phyloP scores from a whole-genome alignment of 2,888 invertebrate species.

The Ischnus inquisitorius region DNA sequence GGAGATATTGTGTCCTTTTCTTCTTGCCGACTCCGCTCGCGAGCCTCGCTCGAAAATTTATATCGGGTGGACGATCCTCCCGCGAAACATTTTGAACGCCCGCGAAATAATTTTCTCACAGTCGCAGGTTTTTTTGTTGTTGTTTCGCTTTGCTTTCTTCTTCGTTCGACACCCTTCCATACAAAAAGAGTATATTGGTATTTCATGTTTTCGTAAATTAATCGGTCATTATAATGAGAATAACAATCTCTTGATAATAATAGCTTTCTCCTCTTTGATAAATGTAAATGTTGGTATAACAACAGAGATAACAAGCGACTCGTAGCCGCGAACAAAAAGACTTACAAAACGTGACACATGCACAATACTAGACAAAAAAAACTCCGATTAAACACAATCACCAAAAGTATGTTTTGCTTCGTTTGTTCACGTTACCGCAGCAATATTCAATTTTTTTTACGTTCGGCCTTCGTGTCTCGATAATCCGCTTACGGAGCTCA shows the following conservation, averaged over 20 bases:
- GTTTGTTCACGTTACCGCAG: conserved; percentile 74
- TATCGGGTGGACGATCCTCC: too few species aligned
- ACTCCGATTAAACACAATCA: conserved; percentile 83
- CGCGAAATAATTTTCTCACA: too few species aligned
- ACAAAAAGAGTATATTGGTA: conserved; percentile 74
- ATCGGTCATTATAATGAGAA: conserved; percentile 61
- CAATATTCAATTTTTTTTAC: conserved; percentile 75
- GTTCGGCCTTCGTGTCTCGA: conserved; percentile 76
- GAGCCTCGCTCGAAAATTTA: too few species aligned
- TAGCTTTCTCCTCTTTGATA: conserved; percentile 79
- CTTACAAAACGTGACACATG: conserved; percentile 84
- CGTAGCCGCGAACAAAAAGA: conserved; percentile 82
- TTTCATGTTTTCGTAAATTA: conserved; percentile 65
- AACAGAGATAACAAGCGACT: conserved; percentile 83
- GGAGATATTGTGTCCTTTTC: too few species aligned
- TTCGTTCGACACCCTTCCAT: conserved; percentile 59
- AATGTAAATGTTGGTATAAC: conserved; percentile 84
- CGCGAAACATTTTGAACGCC: too few species aligned
- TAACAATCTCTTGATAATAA: conserved; percentile 69
- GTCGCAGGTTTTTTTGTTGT: too few species aligned
- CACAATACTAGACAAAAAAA: conserved; percentile 83
- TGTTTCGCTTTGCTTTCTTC: conserved; percentile 49
- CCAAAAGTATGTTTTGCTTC: conserved; percentile 79
- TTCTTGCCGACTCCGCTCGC: too few species aligned
- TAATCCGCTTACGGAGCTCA: conserved; percentile 78